phyloP scores from a whole-genome alignment of 2,113 vertebrate genomes.

The Brevimyrus niger region DNA sequence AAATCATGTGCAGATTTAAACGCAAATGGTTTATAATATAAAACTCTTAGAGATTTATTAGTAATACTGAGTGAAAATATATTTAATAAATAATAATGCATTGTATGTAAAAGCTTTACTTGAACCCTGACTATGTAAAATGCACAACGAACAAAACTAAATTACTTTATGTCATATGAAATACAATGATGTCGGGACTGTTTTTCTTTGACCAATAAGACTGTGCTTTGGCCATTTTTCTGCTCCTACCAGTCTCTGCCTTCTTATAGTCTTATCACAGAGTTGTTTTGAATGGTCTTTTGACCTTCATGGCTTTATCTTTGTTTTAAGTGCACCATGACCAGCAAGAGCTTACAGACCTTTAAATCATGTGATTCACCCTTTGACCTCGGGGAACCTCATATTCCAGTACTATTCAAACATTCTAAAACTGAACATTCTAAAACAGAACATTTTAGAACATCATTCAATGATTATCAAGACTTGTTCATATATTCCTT shows the following conservation, averaged over 20 bases:
- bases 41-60: neutral
- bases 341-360: neutral
- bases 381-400: neutral
- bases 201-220: neutral
- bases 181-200: neutral
- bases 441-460: neutral
- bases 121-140: neutral
- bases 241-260: neutral
- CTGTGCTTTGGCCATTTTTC: neutral
- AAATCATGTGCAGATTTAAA: neutral
- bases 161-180: neutral
- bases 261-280: neutral
- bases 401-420: neutral
- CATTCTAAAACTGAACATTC: neutral
- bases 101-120: neutral
- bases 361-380: neutral
- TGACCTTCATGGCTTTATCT: neutral
- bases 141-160: neutral
- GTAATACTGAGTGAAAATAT: neutral
- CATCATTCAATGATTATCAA: neutral
- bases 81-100: neutral
- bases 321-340: neutral
- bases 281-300: neutral
- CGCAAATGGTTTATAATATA: neutral
- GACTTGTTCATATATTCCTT: neutral